These are phyloP conservation scores for Yasuhikotakia modesta DNA, from an alignment of 2,797 vertebrate genomes.

Conservation along the genomic window DNA sequence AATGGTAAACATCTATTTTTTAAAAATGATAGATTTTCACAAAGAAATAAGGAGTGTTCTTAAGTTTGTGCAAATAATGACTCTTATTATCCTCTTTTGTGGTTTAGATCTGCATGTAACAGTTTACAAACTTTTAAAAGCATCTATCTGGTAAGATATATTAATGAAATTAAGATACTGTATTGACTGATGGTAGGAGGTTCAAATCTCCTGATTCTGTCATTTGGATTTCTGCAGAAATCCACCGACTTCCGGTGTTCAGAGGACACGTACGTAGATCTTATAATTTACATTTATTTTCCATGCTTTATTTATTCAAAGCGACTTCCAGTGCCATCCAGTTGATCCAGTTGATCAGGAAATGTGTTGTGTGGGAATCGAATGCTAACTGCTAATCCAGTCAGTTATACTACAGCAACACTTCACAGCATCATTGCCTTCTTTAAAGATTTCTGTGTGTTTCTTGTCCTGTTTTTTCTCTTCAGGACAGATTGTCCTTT, in stretches of 20 bases:
- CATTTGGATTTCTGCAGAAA: neutral
- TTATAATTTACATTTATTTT: too few species aligned
- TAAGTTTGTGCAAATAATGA: neutral
- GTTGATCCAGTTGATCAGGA: too few species aligned
- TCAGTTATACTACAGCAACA: too few species aligned
- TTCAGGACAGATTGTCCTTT: constrained; percentile 53
- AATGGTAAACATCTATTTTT: too few species aligned
- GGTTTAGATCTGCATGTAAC: constrained; percentile 38
- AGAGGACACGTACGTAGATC: neutral
- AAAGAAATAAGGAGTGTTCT: too few species aligned
- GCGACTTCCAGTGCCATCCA: too few species aligned
- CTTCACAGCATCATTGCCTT: neutral
- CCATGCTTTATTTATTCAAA: too few species aligned
- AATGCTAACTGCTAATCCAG: too few species aligned
- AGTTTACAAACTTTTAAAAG: neutral
- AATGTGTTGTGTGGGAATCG: too few species aligned
- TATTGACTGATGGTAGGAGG: neutral
- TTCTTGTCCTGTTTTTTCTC: neutral
- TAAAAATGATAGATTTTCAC: too few species aligned
- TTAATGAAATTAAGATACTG: neutral
- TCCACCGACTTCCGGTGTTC: neutral
- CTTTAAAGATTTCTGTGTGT: neutral
- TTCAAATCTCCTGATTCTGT: neutral
- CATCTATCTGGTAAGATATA: constrained; percentile 31
- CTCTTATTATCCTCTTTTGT: neutral